These are phyloP conservation scores for Eidolon dupreanum DNA, from an alignment of 2,797 vertebrate species.

Conservation along the genomic window DNA sequence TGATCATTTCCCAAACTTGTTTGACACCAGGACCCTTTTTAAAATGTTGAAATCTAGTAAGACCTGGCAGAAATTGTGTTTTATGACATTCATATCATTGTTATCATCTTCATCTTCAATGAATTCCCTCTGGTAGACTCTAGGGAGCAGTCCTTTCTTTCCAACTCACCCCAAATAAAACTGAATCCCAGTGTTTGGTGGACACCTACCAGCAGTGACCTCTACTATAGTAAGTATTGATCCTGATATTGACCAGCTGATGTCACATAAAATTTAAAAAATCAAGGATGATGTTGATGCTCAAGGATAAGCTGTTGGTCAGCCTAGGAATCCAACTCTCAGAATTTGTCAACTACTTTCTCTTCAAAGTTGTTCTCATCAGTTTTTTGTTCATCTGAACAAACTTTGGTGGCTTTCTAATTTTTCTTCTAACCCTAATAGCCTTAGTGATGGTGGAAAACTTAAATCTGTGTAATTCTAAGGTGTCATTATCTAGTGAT, in stretches of 20 bases:
- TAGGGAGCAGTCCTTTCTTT: slow-evolving; percentile 50
- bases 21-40: background rate
- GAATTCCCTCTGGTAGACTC: background rate
- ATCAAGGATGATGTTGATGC: background rate
- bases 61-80: background rate
- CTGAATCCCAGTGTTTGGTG: background rate
- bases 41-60: background rate
- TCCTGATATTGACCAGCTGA: background rate
- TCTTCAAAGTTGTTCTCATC: background rate
- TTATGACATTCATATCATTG: background rate
- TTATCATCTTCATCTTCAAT: background rate
- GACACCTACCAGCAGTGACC: background rate
- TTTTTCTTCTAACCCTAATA: slow-evolving; percentile 28
- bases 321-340: background rate
- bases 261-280: slow-evolving; percentile 8
- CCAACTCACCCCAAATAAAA: slow-evolving; percentile 7
- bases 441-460: slow-evolving; percentile 20
- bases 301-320: background rate
- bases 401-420: slow-evolving; percentile 6
- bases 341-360: slow-evolving; percentile 46
- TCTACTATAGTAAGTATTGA: slow-evolving; percentile 33
- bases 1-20: background rate
- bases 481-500: background rate
- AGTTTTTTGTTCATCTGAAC: slow-evolving; percentile 53
- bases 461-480: background rate